Base-by-base conservation (phyloP, 2,888 invertebrate species). In the Acronicta aceris region DNA sequence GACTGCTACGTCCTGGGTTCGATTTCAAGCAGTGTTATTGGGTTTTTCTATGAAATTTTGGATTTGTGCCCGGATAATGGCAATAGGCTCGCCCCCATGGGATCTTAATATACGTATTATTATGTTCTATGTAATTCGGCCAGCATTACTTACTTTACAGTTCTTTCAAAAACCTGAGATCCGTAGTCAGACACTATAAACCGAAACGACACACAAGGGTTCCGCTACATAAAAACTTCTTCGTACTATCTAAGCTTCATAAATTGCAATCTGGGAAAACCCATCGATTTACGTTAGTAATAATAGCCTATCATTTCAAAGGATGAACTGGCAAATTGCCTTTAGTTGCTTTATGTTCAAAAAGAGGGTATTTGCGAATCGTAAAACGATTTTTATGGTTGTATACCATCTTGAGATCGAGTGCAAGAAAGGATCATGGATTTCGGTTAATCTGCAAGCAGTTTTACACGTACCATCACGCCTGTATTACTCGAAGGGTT, bases 231-330 rank as follows among this genome's bases (percentile, higher is more conserved):
- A 78, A 76, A 81, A 74, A 74, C 72, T 74, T 71, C 71, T 73
- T 74, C 53, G 63, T 64, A 58, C 60, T 82, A 84, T 81, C 82
- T 76, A 52, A 47, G 38, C 48, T 46, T 70, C 72, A 79, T 84
- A 84, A 84, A 84, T 83, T 71, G 79, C 75, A 78, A 82, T 84
- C 79, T 74, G 72, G 68, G 55, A 69, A 71, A 65, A 69, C 76
- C 76, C 68, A 80, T 76, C 83, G 83, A 81, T 84, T 83, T 81
- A 81, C 77, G 76, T 76, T 54, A 69, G 71, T 79, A 80, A 79
- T 82, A 82, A 77, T 71, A 71, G 60, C 52, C 52, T 48, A 43
- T 69, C 70, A 60, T 67, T 71, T 12, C 45, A 30, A 68, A 57
- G 76, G 59, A 63, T 48, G 61, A 49, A 56, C 74, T 59, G 56